phyloP scores from a whole-genome alignment of 1,140 invertebrate species.

The Drosophila nebulosa region DNA sequence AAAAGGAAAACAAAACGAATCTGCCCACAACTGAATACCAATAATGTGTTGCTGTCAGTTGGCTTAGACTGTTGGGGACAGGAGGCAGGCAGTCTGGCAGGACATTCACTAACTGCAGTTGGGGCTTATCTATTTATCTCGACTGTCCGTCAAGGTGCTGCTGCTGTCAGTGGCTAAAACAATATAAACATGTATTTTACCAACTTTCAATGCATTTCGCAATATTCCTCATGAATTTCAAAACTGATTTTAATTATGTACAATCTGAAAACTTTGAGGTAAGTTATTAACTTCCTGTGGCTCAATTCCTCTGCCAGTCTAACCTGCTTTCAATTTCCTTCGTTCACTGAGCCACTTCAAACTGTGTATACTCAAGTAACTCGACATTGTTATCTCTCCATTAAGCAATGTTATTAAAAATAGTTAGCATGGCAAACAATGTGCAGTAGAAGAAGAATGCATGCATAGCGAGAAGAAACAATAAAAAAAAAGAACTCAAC shows the following conservation, averaged over 20 bases:
- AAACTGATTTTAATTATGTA: no score
- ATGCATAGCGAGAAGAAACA: no score
- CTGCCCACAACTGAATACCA: constrained; percentile 52
- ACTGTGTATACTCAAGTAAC: constrained; percentile 9
- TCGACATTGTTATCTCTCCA: constrained; percentile 29
- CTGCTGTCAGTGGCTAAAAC: constrained; percentile 37
- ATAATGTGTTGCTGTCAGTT: constrained; percentile 46
- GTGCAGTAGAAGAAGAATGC: constrained; percentile 9
- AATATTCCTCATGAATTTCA: neutral
- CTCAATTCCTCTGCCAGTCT: neutral
- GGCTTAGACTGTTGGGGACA: constrained; percentile 24
- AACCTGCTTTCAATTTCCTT: neutral
- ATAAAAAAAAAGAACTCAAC: neutral
- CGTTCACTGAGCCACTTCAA: constrained; percentile 14
- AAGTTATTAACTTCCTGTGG: neutral
- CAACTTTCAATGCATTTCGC: constrained; percentile 5
- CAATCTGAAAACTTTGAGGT: neutral
- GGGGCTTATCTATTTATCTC: constrained; percentile 36
- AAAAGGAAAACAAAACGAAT: constrained; percentile 27
- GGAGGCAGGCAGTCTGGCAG: neutral
- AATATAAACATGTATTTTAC: constrained; percentile 27
- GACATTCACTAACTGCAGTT: constrained; percentile 30
- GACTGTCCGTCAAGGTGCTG: constrained; percentile 31
- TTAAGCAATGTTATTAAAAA: constrained; percentile 52
- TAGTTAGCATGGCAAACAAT: constrained; percentile 23